These are phyloP conservation scores for Smutsia temminckii DNA, from an alignment of 2,797 vertebrate species.

Conservation along the genomic window DNA sequence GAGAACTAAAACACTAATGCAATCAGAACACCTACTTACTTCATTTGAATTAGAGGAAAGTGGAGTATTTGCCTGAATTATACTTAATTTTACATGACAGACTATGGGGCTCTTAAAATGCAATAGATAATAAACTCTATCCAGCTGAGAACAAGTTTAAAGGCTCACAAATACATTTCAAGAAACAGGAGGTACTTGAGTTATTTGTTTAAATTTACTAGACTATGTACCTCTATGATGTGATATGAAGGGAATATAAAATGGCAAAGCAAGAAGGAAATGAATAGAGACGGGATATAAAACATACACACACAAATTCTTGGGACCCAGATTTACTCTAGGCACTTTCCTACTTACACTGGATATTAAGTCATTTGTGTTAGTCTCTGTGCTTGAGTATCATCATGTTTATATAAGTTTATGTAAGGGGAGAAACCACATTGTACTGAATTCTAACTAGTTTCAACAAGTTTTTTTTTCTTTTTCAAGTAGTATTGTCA, in stretches of 20 bases:
- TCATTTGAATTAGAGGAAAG: not conserved
- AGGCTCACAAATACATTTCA: not conserved
- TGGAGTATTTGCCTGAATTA: not conserved
- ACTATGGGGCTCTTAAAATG: not conserved
- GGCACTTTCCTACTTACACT: not conserved
- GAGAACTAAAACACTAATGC: not conserved
- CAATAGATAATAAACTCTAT: not conserved
- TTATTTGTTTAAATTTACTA: not conserved
- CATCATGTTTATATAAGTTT: not conserved
- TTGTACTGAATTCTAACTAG: not conserved
- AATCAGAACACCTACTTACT: not conserved
- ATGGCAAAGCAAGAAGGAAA: not conserved
- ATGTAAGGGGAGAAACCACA: not conserved
- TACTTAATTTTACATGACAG: not conserved
- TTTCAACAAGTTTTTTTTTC: not conserved
- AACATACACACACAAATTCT: not conserved
- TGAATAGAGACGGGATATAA: not conserved
- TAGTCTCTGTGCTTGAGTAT: not conserved
- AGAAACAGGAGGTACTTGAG: not conserved
- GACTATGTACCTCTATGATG: not conserved
- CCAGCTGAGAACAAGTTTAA: not conserved
- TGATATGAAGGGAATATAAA: not conserved
- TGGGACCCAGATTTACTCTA: not conserved
- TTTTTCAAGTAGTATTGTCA: not conserved
- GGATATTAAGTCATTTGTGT: not conserved